Conservation (phyloP, 2,797 vertebrate genomes). For the Pristis pectinata region DNA sequence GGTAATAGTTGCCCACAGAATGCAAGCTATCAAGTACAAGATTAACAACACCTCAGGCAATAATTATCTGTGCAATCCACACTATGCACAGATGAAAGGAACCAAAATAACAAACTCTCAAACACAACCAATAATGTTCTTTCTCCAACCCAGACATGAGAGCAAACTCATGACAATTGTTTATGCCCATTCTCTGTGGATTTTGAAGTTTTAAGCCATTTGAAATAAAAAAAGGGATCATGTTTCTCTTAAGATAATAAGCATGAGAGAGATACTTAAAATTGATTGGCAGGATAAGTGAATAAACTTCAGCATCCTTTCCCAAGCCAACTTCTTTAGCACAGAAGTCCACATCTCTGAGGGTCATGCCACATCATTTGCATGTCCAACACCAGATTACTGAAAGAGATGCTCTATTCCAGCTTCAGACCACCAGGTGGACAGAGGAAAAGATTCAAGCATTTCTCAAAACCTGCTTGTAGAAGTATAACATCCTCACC, state of each 20-base stretch:
- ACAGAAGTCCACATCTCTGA: no score
- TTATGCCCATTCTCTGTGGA: not conserved
- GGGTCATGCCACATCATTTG: no score
- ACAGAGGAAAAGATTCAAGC: no score
- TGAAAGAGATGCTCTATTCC: no score
- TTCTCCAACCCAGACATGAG: not conserved
- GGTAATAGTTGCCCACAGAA: not conserved
- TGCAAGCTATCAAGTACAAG: not conserved
- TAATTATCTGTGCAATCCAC: not conserved
- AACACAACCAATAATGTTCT: not conserved
- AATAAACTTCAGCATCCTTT: no score
- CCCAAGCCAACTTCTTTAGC: no score
- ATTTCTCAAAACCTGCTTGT: no score
- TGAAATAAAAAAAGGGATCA: not conserved
- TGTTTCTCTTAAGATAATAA: not conserved
- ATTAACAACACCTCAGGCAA: not conserved
- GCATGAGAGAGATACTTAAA: no score
- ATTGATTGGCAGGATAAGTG: no score
- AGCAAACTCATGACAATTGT: not conserved
- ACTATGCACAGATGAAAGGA: not conserved
- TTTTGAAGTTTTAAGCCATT: not conserved
- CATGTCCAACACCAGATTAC: no score
- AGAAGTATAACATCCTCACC: no score
- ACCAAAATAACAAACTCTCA: not conserved
- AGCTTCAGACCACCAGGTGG: no score